These are phyloP conservation scores for Megalops cyprinoides DNA, from an alignment of 2,797 vertebrate genomes.

Conservation along the genomic window DNA sequence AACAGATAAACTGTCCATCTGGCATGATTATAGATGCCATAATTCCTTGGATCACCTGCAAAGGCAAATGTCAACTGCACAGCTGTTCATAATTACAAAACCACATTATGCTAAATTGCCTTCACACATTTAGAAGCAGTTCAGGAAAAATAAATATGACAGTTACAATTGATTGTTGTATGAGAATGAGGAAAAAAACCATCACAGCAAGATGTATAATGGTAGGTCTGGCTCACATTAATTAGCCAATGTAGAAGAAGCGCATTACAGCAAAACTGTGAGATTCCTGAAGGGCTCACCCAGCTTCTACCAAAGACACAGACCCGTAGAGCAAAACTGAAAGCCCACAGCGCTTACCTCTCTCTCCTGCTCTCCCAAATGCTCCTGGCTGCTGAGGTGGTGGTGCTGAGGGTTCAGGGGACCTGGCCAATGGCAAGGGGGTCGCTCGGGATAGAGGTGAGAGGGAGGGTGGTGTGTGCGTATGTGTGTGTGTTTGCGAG, in stretches of 20 bases:
- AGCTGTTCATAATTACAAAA: neutral
- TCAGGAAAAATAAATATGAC: neutral
- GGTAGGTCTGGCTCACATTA: neutral
- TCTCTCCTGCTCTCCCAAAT: conserved; percentile 83
- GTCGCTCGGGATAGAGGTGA: conserved; percentile 65
- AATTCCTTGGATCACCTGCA: no score
- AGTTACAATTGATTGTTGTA: neutral
- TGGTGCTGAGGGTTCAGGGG: conserved; percentile 81
- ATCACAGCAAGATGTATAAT: neutral
- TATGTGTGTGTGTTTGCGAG: neutral
- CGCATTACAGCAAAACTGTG: neutral
- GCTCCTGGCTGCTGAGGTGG: conserved; percentile 76
- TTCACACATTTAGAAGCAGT: neutral
- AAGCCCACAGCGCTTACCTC: conserved; percentile 85
- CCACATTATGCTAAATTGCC: neutral
- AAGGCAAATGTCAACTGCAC: neutral
- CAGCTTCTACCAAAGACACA: neutral
- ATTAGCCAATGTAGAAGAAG: neutral
- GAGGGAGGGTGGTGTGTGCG: conserved; percentile 62
- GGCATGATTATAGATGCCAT: neutral
- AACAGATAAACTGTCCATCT: neutral
- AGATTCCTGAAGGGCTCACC: neutral
- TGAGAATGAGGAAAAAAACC: neutral
- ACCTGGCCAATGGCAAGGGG: conserved; percentile 86
- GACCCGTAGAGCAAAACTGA: conserved; percentile 39